Percentiles rank a stretch among this genome's conserved stretches.
phyloP scores from a whole-genome alignment of 2,888 invertebrate genomes.

The Syrista parreyssii region DNA sequence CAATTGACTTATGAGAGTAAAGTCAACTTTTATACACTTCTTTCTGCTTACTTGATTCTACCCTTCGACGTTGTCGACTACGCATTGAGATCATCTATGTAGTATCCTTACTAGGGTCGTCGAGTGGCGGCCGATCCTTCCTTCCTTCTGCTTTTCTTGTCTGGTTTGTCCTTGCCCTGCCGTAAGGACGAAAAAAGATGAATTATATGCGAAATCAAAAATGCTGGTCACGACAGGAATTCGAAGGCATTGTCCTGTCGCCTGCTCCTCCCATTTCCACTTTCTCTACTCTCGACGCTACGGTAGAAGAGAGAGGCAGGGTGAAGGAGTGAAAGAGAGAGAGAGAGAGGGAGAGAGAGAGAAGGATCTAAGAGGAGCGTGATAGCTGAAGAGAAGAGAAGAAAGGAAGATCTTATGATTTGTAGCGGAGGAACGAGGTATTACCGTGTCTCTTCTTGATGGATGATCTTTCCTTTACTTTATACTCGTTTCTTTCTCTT shows the following conservation, averaged over 20 bases:
- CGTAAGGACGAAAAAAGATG: conserved; percentile 27
- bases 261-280: conserved; percentile 27
- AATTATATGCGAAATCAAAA: conserved; percentile 50
- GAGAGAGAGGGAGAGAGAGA: not conserved
- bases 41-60: not conserved
- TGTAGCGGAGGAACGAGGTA: conserved; percentile 37
- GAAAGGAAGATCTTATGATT: conserved; percentile 38
- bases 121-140: not conserved
- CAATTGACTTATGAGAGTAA: not conserved
- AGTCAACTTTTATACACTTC: not conserved
- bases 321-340: not conserved
- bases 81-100: not conserved
- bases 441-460: conserved; percentile 39
- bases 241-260: conserved; percentile 48
- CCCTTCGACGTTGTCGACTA: not conserved
- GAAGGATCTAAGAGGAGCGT: conserved; percentile 10
- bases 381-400: conserved; percentile 23
- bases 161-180: not conserved
- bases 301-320: not conserved
- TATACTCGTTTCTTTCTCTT: conserved; percentile 17
- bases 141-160: not conserved
- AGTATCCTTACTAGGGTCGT: not conserved
- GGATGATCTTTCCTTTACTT: conserved; percentile 37
- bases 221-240: conserved; percentile 50
- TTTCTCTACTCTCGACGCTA: conserved; percentile 15